These are phyloP conservation scores for Drosophila dives DNA, from an alignment of 2,888 invertebrate species.

Conservation along the genomic window DNA sequence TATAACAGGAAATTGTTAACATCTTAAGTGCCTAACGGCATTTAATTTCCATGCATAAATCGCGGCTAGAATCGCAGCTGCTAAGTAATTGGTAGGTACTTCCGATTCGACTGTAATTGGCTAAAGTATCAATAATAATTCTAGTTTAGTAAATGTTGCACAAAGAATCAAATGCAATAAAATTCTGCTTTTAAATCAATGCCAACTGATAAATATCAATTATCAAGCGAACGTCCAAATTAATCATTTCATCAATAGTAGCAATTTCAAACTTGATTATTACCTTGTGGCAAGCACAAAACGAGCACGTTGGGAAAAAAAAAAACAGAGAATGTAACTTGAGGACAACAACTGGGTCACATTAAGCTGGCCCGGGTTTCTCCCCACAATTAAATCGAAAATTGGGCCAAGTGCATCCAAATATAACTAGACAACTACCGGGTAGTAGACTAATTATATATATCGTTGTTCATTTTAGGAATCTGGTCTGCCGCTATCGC, in stretches of 20 bases:
- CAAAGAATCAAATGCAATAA: not conserved
- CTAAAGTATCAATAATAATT: not conserved
- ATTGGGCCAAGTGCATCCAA: constrained; percentile 66
- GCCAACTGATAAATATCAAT: constrained; percentile 13
- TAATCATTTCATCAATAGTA: constrained; percentile 43
- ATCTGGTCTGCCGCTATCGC: constrained; percentile 91
- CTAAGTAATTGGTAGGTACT: not conserved
- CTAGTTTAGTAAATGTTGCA: not conserved
- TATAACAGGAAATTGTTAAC: constrained; percentile 55
- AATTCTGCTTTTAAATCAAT: constrained; percentile 1
- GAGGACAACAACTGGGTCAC: constrained; percentile 47
- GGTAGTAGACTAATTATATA: constrained; percentile 44
- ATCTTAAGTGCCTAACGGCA: constrained; percentile 17
- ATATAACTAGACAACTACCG: constrained; percentile 25
- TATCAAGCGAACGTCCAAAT: constrained; percentile 35
- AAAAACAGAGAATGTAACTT: constrained; percentile 16
- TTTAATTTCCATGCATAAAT: constrained; percentile 37
- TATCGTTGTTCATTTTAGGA: constrained; percentile 84
- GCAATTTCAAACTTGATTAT: constrained; percentile 48
- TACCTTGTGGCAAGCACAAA: constrained; percentile 34
- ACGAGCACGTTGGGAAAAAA: constrained; percentile 9
- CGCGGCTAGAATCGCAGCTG: not conserved
- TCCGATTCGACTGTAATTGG: constrained; percentile 8
- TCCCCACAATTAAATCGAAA: constrained; percentile 45
- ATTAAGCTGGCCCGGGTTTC: constrained; percentile 46